These are phyloP conservation scores for Aelia acuminata DNA, from an alignment of 2,888 invertebrate species.

Conservation along the genomic window DNA sequence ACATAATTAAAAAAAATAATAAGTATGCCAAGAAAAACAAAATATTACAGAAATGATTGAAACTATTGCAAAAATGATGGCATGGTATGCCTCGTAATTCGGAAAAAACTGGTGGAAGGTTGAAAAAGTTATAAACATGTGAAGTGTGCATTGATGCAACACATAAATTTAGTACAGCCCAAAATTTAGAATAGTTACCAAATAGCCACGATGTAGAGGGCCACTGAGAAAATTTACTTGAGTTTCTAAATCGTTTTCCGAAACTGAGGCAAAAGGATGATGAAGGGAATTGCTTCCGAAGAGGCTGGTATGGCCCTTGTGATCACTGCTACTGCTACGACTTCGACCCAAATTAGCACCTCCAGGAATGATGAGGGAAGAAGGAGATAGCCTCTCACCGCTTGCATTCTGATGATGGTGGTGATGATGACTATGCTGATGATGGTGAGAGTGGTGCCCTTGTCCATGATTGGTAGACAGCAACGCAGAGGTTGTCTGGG, in stretches of 20 bases:
- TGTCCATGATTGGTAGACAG: constrained; percentile 72
- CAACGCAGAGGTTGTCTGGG: constrained; percentile 70
- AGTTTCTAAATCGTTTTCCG: constrained; percentile 79
- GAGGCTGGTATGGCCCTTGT: constrained; percentile 46
- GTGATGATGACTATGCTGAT: constrained; percentile 69
- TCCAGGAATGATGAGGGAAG: constrained; percentile 62
- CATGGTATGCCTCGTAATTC: no score
- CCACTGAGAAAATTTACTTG: no score
- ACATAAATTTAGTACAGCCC: no score
- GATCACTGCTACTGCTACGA: constrained; percentile 55
- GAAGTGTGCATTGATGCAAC: no score
- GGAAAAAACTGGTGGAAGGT: no score
- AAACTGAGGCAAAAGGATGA: constrained; percentile 75
- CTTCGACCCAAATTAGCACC: constrained; percentile 61
- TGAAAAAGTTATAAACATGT: no score
- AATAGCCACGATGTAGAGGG: no score
- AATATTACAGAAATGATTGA: no score
- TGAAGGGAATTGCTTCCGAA: constrained; percentile 58
- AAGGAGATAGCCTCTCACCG: constrained; percentile 65
- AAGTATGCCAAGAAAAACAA: no score
- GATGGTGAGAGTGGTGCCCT: constrained; percentile 79
- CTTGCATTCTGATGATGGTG: constrained; percentile 65
- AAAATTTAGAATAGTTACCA: no score
- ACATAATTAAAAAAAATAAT: no score
- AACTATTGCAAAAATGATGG: no score